A percentile compares a stretch with the other conserved stretches of the same genome.
Evolutionary conservation across 1,140 invertebrate species (phyloP).

Genomic region (Popillia japonica): DNA sequence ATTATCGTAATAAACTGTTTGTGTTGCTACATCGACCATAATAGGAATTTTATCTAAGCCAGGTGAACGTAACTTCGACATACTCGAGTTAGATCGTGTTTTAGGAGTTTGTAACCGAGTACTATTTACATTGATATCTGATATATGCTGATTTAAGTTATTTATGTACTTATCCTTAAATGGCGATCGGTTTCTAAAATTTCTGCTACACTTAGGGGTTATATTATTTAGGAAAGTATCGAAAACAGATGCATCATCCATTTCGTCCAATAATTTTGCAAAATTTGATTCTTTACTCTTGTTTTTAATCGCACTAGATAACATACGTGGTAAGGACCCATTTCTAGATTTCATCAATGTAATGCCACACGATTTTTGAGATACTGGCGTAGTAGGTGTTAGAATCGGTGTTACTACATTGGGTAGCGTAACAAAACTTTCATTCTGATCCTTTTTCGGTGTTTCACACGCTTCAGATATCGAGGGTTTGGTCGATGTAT

Average conservation of each 20-base stretch:
- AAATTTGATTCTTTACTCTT: not conserved
- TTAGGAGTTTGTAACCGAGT: not conserved
- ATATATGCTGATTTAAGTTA: constrained; percentile 13
- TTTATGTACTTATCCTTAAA: not conserved
- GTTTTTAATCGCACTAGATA: not conserved
- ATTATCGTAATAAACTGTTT: constrained; percentile 26
- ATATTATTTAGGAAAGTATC: not conserved
- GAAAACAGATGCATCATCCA: not conserved
- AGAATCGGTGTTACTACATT: not conserved
- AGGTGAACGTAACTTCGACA: constrained; percentile 26
- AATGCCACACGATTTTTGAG: not conserved
- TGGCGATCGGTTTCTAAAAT: not conserved
- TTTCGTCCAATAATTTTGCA: not conserved
- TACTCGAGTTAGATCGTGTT: not conserved
- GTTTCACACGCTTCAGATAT: not conserved
- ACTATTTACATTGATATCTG: not conserved
- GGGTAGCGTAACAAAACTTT: not conserved
- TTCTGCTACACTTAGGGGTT: not conserved
- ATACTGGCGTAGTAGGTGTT: not conserved
- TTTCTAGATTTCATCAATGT: not conserved
- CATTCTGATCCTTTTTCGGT: not conserved
- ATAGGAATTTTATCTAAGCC: constrained; percentile 32
- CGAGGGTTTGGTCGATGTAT: not conserved
- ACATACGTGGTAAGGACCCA: not conserved
- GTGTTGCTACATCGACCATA: constrained; percentile 26